Base-by-base conservation (phyloP, 2,113 vertebrate genomes). In the Archocentrus centrarchus region DNA sequence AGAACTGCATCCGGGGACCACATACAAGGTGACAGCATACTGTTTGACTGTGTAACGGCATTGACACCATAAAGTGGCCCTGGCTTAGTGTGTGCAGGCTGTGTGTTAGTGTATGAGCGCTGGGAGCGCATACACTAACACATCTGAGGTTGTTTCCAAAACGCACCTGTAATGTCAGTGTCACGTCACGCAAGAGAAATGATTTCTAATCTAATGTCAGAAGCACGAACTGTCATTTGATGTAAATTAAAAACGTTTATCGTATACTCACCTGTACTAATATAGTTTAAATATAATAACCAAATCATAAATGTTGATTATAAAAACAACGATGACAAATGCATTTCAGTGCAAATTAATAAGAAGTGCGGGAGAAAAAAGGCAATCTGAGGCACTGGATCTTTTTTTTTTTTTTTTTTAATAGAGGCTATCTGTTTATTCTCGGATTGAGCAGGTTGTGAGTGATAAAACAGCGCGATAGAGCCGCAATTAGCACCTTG, bases 401-500 rank as follows among this genome's bases (percentile, higher is more conserved):
- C 17, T 39, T 5, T 58, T 59, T 59, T 70, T 37, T 59, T 70
- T 70, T 37, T 10, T 66, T 66, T 66, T 24, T 15, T 7, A 82
- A 41, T 68, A 8, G 37, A 55, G 60, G 80, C 55, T 79, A 84
- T 75, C 13, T 6, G 60, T 79, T 86, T 79, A 85, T 75, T 37
- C 77, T 61, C 47, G 27, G 27, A 57, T 82, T 22, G 22, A 85
- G 77, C 70, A 75, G 68, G 58, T 66, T 86, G 86, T 59, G 87
- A 53, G 92, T 77, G 92, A 92, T 88, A 90, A 90, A 91, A 80
- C 82, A 79, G 83, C 61, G 86, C 79, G 91, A 88, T 91, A 89
- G 83, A 88, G 85, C 82, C 73, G 84, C 89, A 94, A 92, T 94
- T 95, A 94, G 90, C 92, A 90, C 93, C 92, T 92, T 90, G 88